phyloP scores from a whole-genome alignment of 2,113 vertebrate species.

The Nipponia nippon region DNA sequence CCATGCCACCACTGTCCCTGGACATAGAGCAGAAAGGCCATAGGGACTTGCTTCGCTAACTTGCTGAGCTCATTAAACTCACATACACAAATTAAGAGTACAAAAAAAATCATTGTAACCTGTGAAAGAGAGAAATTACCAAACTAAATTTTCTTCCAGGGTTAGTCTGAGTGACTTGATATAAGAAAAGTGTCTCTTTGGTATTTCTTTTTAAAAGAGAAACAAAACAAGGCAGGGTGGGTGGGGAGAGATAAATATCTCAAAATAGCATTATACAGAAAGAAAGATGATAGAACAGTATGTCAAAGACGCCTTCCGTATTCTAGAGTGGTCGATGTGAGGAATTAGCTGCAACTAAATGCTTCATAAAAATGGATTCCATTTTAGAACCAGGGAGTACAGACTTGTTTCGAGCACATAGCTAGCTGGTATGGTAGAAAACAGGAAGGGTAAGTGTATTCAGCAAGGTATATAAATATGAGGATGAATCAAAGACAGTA shows the following conservation, averaged over 20 bases:
- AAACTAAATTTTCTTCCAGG: not conserved
- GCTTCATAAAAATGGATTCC: not conserved
- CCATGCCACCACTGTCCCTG: not conserved
- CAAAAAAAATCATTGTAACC: not conserved
- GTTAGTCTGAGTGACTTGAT: not conserved
- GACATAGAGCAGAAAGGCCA: not conserved
- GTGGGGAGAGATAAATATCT: not conserved
- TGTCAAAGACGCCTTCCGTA: not conserved
- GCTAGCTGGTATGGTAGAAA: not conserved
- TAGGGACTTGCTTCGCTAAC: not conserved
- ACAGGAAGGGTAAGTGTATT: not conserved
- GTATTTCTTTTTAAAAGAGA: not conserved
- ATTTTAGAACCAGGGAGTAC: not conserved
- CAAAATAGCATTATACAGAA: not conserved
- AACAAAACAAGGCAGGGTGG: not conserved
- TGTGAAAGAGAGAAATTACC: not conserved
- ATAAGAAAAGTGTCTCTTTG: not conserved
- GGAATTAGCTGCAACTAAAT: not conserved
- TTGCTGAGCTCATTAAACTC: not conserved
- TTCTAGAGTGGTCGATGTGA: not conserved
- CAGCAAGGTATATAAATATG: not conserved
- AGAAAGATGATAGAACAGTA: not conserved
- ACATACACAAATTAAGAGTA: not conserved
- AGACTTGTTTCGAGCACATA: not conserved
- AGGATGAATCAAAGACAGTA: not conserved